phyloP scores from a whole-genome alignment of 2,888 invertebrate species.

The Macaria notata region DNA sequence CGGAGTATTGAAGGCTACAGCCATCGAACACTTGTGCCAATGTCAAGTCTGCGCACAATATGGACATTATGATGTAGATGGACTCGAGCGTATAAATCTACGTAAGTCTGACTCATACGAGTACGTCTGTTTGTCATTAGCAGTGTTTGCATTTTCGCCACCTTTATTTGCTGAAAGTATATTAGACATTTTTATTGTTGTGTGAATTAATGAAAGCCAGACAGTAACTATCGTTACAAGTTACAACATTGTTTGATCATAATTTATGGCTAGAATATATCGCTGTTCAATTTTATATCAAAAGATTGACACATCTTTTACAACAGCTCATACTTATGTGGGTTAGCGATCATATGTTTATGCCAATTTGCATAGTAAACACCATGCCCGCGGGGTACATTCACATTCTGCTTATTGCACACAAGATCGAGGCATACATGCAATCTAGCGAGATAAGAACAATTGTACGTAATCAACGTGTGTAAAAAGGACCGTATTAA shows the following conservation, averaged over 20 bases:
- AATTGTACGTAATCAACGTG: conserved; percentile 28
- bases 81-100: conserved; percentile 15
- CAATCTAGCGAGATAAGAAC: conserved; percentile 34
- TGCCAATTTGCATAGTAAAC: conserved; percentile 19
- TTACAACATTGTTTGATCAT: no score
- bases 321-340: no score
- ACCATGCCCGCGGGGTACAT: conserved; percentile 23
- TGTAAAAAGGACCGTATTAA: conserved; percentile 45
- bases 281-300: no score
- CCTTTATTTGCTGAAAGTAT: conserved; percentile 20
- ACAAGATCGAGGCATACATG: conserved; percentile 31
- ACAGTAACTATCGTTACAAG: no score
- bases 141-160: conserved; percentile 20
- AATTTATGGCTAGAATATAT: no score
- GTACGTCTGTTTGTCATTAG: conserved; percentile 18
- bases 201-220: neutral
- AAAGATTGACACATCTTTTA: no score
- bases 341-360: neutral
- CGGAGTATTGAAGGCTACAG: conserved; percentile 10
- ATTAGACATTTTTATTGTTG: conserved; percentile 7
- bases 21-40: conserved; percentile 26
- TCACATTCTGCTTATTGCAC: conserved; percentile 29
- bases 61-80: conserved; percentile 21
- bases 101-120: conserved; percentile 16
- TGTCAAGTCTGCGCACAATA: conserved; percentile 21